A percentile compares a stretch with the other conserved stretches of the same genome.
Evolutionary conservation across 1,140 invertebrate species (phyloP).

Genomic region (Drosophila grimshawi): DNA sequence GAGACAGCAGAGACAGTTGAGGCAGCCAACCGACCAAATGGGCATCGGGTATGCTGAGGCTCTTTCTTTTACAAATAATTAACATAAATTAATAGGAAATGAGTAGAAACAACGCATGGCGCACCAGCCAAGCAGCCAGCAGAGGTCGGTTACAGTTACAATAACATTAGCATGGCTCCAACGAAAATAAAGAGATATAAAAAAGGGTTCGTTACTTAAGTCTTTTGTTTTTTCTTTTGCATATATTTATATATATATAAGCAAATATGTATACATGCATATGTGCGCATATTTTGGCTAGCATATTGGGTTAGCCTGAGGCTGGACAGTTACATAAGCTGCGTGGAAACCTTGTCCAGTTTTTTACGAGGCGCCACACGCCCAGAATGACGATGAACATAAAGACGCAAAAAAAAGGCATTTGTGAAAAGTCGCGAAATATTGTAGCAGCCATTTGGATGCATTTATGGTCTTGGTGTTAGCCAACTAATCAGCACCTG

Average conservation of each 20-base stretch:
- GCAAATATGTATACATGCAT: conserved; percentile 5
- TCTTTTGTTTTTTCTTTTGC: conserved; percentile 56
- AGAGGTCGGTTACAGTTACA: conserved; percentile 58
- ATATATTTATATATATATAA: background rate
- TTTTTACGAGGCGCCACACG: conserved; percentile 62
- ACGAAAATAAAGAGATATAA: conserved; percentile 31
- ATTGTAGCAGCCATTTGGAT: conserved; percentile 36
- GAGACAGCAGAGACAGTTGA: conserved; percentile 10
- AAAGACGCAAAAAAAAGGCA: conserved; percentile 28
- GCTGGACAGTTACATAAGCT: conserved; percentile 36
- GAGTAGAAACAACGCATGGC: conserved; percentile 62
- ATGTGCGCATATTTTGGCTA: background rate
- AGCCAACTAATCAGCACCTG: conserved; percentile 75
- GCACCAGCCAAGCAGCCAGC: conserved; percentile 23
- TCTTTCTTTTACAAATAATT: conserved; percentile 80
- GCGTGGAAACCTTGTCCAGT: conserved; percentile 24
- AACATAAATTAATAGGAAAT: conserved; percentile 82
- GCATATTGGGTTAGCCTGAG: background rate
- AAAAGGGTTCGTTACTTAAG: conserved; percentile 61
- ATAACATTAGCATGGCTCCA: conserved; percentile 30
- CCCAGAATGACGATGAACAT: conserved; percentile 49
- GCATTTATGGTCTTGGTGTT: conserved; percentile 41
- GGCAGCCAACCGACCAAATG: conserved; percentile 38
- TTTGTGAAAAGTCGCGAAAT: conserved; percentile 27
- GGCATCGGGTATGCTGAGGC: conserved; percentile 49